Evolutionary conservation across 2,113 vertebrate genomes (phyloP).

Genomic region (Onychostruthus taczanowskii): DNA sequence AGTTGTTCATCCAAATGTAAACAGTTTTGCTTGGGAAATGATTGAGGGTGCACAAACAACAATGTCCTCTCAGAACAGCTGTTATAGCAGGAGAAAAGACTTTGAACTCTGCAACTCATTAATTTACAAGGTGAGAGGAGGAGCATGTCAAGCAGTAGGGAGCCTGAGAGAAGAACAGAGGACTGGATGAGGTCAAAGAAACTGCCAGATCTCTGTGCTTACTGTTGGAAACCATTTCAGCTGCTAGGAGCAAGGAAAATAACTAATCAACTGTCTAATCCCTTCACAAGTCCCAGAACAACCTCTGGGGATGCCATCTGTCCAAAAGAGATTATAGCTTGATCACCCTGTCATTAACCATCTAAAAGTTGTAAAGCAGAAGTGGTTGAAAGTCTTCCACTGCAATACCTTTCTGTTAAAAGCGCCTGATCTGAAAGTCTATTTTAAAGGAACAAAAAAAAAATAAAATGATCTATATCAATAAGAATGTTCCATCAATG

Average conservation of each 20-base stretch:
- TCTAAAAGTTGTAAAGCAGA: background rate
- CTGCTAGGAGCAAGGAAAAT: background rate
- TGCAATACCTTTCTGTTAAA: background rate
- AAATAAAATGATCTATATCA: background rate
- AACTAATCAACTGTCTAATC: background rate
- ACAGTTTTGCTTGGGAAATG: background rate
- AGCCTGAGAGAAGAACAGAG: background rate
- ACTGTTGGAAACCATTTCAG: background rate
- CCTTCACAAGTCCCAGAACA: background rate
- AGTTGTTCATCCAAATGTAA: background rate
- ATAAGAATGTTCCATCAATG: background rate
- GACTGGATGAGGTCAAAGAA: background rate
- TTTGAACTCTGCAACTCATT: background rate
- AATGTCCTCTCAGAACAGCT: background rate
- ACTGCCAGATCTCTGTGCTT: background rate
- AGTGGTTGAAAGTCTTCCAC: background rate
- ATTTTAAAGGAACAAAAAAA: background rate
- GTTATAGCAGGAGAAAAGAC: background rate
- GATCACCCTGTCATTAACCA: background rate
- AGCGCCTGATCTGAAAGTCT: background rate
- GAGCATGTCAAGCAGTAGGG: background rate
- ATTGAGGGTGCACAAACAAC: background rate
- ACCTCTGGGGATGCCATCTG: background rate
- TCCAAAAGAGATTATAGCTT: background rate
- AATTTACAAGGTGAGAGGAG: slow-evolving; percentile 4